A percentile compares a stretch with the other conserved stretches of the same genome.
Evolutionary conservation across 1,140 invertebrate species (phyloP).

Genomic region (Centruroides sculpturatus): DNA sequence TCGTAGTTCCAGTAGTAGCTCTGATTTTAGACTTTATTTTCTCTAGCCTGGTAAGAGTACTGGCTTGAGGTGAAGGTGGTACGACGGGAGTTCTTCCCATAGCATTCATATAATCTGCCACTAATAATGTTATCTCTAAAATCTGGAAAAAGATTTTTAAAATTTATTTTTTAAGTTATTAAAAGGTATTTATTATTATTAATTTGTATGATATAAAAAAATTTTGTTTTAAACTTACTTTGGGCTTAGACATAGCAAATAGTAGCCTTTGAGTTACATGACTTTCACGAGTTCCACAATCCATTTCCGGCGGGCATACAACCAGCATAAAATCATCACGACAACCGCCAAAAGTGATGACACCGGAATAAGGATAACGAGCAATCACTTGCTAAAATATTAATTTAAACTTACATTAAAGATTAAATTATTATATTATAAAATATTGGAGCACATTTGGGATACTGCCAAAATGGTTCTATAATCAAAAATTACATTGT

Average conservation of each 20-base stretch:
- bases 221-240: constrained; percentile 29
- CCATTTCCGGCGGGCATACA: constrained; percentile 21
- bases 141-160: constrained; percentile 31
- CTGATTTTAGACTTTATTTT: not conserved
- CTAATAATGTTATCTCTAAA: constrained; percentile 74
- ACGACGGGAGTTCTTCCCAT: not conserved
- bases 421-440: too few species aligned
- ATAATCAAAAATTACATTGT: too few species aligned
- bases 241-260: constrained; percentile 78
- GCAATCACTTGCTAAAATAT: constrained; percentile 45
- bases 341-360: constrained; percentile 85
- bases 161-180: not conserved
- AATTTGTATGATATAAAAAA: not conserved
- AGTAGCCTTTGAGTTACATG: constrained; percentile 55
- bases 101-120: constrained; percentile 75
- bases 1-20: not conserved
- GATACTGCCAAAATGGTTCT: too few species aligned
- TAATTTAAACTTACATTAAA: not conserved
- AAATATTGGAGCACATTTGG: too few species aligned
- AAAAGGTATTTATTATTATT: not conserved
- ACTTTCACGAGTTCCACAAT: not conserved
- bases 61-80: not conserved
- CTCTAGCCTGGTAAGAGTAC: not conserved
- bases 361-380: constrained; percentile 67
- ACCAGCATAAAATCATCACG: constrained; percentile 93